Evolutionary conservation across 2,113 vertebrate genomes (phyloP), one percentile per base, ranked within the genome.

Genomic region (Pyxicephalus adspersus): DNA sequence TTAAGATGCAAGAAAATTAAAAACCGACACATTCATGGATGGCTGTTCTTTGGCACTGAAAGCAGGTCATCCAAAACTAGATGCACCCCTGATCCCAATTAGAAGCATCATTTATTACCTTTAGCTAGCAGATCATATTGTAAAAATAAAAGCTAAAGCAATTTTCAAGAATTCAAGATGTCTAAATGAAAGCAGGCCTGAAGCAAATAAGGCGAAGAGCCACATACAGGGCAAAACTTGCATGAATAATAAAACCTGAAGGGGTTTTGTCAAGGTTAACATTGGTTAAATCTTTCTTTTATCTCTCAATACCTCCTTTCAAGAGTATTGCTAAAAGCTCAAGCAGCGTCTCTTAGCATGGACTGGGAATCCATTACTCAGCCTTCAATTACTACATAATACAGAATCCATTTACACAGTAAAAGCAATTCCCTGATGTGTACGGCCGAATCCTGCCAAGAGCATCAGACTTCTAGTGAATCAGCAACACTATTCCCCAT

Each of bases 331-430:
- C 51, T 78, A 26, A 13, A 54, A 55, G 38, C 68, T 64, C 7
- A n/a, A 55, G 60, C 54, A 57, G 17, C 1, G 23, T 52, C 34
- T 76, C 60, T 29, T 54, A 26, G 34, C n/a, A 26, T 54, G 65
- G 75, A 22, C 61, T 52, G 52, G 64, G 52, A 68, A 79, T 34
- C 29, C 64, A 60, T 67, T 67, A 67, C 64, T 78, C 52, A 23
- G 63, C 20, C 20, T 57, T 22, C 29, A 57, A 57, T 66, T 55
- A 66, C 50, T 58, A 15, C 54, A 58, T 5, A 31, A 67, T 81
- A 29, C 16, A 1, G 15, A 80, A 73, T 73, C 38, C 84, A 60
- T n/a, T 58, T 77, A 68, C 45, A 25, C n/a, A 72, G 22, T 1
- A 52, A 18, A 83, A n/a, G 2, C 26, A 54, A 77, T 71, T 77